Base-by-base conservation (phyloP, 2,113 vertebrate species). In the Pelecanoides urinatrix region DNA sequence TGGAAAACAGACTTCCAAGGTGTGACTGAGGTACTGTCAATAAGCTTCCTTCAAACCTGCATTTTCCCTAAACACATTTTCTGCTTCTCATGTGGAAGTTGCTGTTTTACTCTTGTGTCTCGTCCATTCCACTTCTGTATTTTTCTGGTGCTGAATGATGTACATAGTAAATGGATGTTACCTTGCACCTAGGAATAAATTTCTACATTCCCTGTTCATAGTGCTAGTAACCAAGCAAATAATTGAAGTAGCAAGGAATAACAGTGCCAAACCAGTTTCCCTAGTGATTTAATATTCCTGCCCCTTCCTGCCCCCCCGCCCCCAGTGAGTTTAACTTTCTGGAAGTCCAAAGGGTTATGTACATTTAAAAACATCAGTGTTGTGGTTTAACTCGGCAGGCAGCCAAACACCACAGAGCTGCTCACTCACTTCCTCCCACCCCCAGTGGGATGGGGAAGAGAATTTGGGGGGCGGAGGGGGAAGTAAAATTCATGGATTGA, bases 251-350 rank as follows among this genome's bases (percentile, higher is more conserved):
- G 1, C 11, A 87, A 42, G 32, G 16, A 78, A 11, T 25, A 45
- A 65, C 2, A 38, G 2, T 3, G 2, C 36, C 12, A 65, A 92
- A 70, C 0, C 16, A 17, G 5, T 92, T 88, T 86, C 30, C 6
- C 4, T 56, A 20, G 7, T 34, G 20, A 56, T 7, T 81, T 56
- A n/a, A 50, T 61, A 36, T 13, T 36, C 49, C 12, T 56, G 30
- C 5, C 8, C 7, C 1, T 13, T 36, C 49, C 12, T 56, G 30
- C 5, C 8, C 7, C 1, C n/a, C n/a, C n/a, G n/a, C 3, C 4
- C 2, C 3, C 42, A 79, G 19, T 22, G 29, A 72, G 11, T 59
- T 86, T 59, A 67, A 38, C 5, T 3, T 74, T 71, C 21, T 72
- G 18, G 8, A 85, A 81, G 18, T 52, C 20, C 36, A 56, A 65